These are phyloP conservation scores for Microtus ochrogaster DNA, from an alignment of 2,113 vertebrate genomes.

Conservation along the genomic window DNA sequence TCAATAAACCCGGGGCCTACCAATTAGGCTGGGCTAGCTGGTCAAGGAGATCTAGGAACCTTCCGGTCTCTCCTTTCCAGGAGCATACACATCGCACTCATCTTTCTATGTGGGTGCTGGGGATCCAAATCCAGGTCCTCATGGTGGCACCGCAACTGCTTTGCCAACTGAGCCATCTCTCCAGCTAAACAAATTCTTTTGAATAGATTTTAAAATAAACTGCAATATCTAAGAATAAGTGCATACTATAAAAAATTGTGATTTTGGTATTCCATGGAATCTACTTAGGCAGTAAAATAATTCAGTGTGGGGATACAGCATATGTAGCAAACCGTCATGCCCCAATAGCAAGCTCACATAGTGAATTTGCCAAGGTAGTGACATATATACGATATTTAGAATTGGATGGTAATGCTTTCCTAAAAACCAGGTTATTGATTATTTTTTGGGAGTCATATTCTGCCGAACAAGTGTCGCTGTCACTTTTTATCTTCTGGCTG, in stretches of 20 bases:
- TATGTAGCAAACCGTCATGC: background rate
- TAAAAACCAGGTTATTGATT: background rate
- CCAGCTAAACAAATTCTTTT: background rate
- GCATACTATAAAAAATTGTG: constrained; percentile 3
- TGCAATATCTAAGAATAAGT: constrained; percentile 14
- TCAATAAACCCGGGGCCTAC: background rate
- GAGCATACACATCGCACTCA: no score
- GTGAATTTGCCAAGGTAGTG: constrained; percentile 14
- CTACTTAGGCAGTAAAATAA: constrained; percentile 35
- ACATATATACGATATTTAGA: background rate
- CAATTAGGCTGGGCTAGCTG: background rate
- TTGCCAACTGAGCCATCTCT: background rate
- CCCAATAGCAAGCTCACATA: background rate
- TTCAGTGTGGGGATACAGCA: background rate
- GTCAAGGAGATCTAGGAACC: background rate
- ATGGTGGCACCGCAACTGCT: accelerated
- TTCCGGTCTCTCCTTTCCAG: background rate
- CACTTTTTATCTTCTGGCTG: constrained; percentile 24
- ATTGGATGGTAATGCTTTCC: background rate
- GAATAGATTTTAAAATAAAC: constrained; percentile 45
- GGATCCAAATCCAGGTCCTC: background rate
- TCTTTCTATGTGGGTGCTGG: background rate
- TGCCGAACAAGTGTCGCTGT: background rate
- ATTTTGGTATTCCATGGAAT: constrained; percentile 48
- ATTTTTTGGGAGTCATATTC: background rate